Evolutionary conservation across 2,113 vertebrate species (phyloP), one percentile per base, ranked within the genome.

Genomic region (Sakesphorus luctuosus): DNA sequence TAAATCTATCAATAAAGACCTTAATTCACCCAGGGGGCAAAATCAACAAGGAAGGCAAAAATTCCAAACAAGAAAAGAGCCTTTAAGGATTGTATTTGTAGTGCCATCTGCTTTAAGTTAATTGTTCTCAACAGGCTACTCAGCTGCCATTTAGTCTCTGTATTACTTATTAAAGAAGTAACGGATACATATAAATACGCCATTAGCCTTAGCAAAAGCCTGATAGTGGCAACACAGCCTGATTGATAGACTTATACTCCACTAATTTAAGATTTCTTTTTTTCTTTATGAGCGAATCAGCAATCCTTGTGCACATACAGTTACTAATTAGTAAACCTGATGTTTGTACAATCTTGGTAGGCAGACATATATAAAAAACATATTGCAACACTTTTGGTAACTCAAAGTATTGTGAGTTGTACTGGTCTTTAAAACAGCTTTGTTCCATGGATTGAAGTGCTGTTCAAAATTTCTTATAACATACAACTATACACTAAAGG

Each of bases 101-200:
- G 55, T 89, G 52, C 65, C 85, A 94, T 96, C 92, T 97, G 89
- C 53, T 97, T 95, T 78, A 63, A 95, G 62, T 80, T 97, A 96
- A 95, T 96, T 97, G 67, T 86, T 95, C 97, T 96, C 93, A 94
- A 89, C 74, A 91, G 91, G 80, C 67, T 92, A 85, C 77, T 94
- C 56, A 80, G 47, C 18, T 95, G 72, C 61, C 66, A 92, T 95
- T 94, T 95, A 73, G 77, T 86, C 55, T 91, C 88, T 91, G n/a
- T 79, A 88, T 89, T 83, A 86, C 55, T 80, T 90, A 83, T 80
- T 94, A 83, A 93, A 91, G 52, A 62, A 90, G 63, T 20, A 52
- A n/a, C 3, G 0, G 56, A 92, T 74, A 49, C 46, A 65, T 4
- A 36, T 33, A 95, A 93, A 81, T 85, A 78, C 24, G 35, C 56